Evolutionary conservation across 2,888 invertebrate genomes (phyloP), one percentile per base, ranked within the genome.

Genomic region (Rhopalosiphum nymphaeae): DNA sequence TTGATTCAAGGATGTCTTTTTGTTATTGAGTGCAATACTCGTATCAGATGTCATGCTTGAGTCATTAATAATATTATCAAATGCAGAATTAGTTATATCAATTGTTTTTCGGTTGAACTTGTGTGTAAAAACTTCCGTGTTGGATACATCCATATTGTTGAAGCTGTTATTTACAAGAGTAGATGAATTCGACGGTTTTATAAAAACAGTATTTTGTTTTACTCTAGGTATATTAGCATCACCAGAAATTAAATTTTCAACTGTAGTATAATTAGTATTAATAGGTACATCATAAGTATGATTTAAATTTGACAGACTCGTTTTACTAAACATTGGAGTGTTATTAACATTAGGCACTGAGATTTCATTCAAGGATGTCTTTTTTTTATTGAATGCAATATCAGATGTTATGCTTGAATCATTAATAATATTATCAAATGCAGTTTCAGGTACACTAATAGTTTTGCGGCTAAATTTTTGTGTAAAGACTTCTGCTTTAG

Each of bases 51-150:
- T 57, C 25, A 61, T 46, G 46, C 90, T 90, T 46, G 61, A 90
- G n/a, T 85, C 57, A 86, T 56, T 86, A 26, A 85, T n/a, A 91
- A 57, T 46, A 44, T 86, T 86, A 13, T 57, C 85, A 56, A 91
- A 91, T 42, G 21, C 85, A 29, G 85, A 86, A 91, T 86, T 46
- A 85, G 9, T 10, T 29, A 44, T 21, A 36, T 44, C 29, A 21
- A 57, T n/a, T 44, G 9, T 26, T 53, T 57, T 85, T 16, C 13
- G 5, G 10, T 26, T 84, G 29, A 91, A 84, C 11, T 91, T 42
- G 7, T 29, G 49, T 25, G 9, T 10, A n/a, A 67, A 67, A 1
- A 56, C 25, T 61, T 56, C 21, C 0, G 16, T 91, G 57, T 67
- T 90, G 3, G 90, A 92, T 29, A 1, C 21, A 85, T 91, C 42